Evolutionary conservation across 2,797 vertebrate species (phyloP), one percentile per base, ranked within the genome.

Genomic region (Furcifer pardalis): DNA sequence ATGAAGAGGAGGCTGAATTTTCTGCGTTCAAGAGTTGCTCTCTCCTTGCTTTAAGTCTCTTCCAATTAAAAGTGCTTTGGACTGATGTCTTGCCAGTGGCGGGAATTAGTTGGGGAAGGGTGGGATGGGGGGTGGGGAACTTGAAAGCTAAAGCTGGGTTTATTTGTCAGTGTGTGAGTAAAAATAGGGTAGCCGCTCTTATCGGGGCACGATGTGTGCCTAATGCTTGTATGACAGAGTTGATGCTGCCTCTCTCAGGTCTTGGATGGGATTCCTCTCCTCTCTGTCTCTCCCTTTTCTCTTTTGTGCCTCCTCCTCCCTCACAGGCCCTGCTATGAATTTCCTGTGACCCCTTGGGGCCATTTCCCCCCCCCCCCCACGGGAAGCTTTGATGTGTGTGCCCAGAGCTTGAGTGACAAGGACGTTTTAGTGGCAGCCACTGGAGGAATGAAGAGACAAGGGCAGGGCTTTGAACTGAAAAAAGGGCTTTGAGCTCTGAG

Each of bases 301-400:
- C 92, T 84, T 93, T 90, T 93, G 93, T 94, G 93, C 92, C 89
- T 92, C 93, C 91, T 90, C 92, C 89, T 92, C 93, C 91, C 91
- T 87, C 84, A 79, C 87, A 91, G 95, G 92, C 95, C 91, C 94
- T 96, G 95, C 91, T 94, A 95, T 95, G 95, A 96, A 94, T 96
- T 94, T 96, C 94, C 95, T 94, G 90, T 95, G 92, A 96, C 94
- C 95, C 94, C 96, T 96, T 96, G 65, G 93, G 96, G 96, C 96
- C 95, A 94, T 96, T 97, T 96, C 96, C n/a, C n/a, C n/a, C n/a
- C n/a, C n/a, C n/a, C n/a, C n/a, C n/a, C n/a, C 94, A 95, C 95
- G 90, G 86, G 89, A 91, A 92, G 92, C 97, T 98, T 98, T 98
- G 97, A 98, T 97, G 97, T 97, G 95, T 96, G 97, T 98, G 97